Percentiles rank a stretch among this genome's conserved stretches.
Conservation (phyloP, 2,797 vertebrate genomes). For the Loriculus beryllinus region DNA sequence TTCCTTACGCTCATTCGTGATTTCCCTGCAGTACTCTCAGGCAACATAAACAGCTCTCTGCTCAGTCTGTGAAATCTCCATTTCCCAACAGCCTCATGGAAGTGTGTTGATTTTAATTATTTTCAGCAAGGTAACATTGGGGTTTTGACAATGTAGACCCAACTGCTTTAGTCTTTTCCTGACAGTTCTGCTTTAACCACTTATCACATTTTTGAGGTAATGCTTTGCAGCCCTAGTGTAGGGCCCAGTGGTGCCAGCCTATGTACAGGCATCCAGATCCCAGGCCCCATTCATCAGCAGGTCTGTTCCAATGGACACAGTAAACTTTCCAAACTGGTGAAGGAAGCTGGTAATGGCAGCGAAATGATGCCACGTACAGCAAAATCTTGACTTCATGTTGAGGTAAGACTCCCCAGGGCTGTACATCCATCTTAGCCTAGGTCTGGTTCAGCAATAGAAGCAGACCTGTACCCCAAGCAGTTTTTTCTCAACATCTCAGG, state of each 20-base stretch:
- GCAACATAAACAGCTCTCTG: not conserved
- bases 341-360: not conserved
- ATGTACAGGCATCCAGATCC: not conserved
- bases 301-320: not conserved
- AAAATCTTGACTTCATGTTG: not conserved
- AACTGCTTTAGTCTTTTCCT: not conserved
- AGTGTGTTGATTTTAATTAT: not conserved
- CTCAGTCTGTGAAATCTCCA: not conserved
- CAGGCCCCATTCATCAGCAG: not conserved
- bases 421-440: not conserved
- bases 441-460: not conserved
- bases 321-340: not conserved
- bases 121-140: not conserved
- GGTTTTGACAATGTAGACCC: not conserved
- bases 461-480: not conserved
- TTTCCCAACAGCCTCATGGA: not conserved
- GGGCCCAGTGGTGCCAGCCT: not conserved
- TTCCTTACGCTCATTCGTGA: not conserved
- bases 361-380: not conserved
- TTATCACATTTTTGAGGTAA: not conserved
- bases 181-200: not conserved
- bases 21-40: not conserved
- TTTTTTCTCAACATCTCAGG: not conserved
- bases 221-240: accelerated
- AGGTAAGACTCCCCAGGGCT: not conserved